Conservation (phyloP, 2,797 vertebrate genomes). For the Crocidura indochinensis region DNA sequence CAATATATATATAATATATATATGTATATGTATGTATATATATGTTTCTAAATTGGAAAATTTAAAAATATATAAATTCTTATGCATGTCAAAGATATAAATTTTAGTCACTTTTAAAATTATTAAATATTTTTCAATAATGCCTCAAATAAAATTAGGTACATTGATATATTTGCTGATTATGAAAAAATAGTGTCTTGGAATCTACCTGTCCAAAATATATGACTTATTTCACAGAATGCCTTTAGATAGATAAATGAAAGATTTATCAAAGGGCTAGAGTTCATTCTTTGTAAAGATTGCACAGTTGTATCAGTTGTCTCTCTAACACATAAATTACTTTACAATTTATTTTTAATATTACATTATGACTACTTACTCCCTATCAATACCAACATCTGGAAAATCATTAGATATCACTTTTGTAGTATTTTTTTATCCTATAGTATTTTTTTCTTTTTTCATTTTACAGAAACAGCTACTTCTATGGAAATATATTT, state of each 20-base stretch:
- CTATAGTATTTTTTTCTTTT: not conserved
- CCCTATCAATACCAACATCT: not conserved
- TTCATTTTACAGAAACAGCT: not conserved
- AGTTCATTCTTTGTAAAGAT: no score
- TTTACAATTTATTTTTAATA: not conserved
- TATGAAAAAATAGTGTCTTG: no score
- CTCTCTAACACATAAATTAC: not conserved
- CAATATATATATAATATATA: no score
- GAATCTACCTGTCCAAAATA: no score
- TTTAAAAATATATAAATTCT: not conserved
- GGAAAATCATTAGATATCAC: not conserved
- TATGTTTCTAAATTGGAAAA: constrained; percentile 3
- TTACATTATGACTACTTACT: not conserved
- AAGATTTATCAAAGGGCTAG: no score
- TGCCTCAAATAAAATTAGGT: no score
- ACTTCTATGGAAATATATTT: not conserved
- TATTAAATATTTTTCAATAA: not conserved
- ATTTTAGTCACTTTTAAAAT: not conserved
- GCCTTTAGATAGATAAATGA: no score
- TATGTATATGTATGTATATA: no score
- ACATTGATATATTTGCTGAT: no score
- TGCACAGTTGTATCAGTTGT: no score
- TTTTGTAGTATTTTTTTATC: not conserved
- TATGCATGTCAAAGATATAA: not conserved
- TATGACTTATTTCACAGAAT: no score